Conservation (phyloP, 2,797 vertebrate species). For the Xenops minutus region DNA sequence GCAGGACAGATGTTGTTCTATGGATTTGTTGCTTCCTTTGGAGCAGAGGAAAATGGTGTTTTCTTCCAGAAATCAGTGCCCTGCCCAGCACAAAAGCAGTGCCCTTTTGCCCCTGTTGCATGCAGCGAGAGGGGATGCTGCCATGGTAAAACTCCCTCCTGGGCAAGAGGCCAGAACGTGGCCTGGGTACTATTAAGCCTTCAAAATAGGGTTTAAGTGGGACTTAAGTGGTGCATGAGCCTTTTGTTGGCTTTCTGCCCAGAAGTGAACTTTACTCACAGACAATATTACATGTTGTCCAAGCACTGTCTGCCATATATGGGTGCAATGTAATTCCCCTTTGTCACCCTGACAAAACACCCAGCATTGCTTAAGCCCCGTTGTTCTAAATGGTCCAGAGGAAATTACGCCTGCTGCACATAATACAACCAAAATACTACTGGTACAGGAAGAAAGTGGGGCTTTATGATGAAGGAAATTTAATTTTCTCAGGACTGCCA, state of each 20-base stretch:
- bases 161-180: constrained; percentile 55
- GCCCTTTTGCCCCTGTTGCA: neutral
- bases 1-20: neutral
- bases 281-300: constrained; percentile 39
- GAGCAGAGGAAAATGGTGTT: neutral
- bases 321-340: constrained; percentile 36
- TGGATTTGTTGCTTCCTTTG: neutral
- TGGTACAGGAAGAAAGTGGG: neutral
- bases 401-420: neutral
- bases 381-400: neutral
- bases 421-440: neutral
- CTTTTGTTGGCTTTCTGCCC: constrained; percentile 59
- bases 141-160: constrained; percentile 25
- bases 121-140: neutral
- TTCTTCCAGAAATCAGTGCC: neutral
- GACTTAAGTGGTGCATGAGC: constrained; percentile 56
- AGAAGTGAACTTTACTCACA: constrained; percentile 55
- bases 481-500: neutral
- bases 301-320: constrained; percentile 8
- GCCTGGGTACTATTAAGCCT: constrained; percentile 53
- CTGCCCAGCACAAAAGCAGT: constrained; percentile 10
- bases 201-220: constrained; percentile 61
- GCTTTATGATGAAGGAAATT: neutral
- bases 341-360: constrained; percentile 4
- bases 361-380: neutral